A percentile compares a stretch with the other conserved stretches of the same genome.
These are phyloP conservation scores for Heliconius hermathena DNA, from an alignment of 1,140 invertebrate genomes.

Conservation along the genomic window DNA sequence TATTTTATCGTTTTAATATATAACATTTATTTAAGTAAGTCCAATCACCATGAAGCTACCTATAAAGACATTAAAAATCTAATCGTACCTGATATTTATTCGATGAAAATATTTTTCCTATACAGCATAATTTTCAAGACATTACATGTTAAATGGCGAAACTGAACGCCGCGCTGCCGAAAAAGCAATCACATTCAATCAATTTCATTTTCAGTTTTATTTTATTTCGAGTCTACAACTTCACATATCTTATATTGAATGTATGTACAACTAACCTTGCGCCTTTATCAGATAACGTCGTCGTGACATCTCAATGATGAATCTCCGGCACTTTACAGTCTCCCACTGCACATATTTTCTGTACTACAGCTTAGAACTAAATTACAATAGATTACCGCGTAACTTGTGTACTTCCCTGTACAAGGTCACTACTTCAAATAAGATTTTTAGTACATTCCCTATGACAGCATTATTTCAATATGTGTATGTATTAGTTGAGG, in stretches of 20 bases:
- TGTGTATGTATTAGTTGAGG: too few species aligned
- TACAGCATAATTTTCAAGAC: too few species aligned
- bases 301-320: slow-evolving; percentile 42
- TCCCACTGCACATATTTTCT: slow-evolving; percentile 17
- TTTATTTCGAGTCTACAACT: neutral
- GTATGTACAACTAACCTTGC: slow-evolving; percentile 38
- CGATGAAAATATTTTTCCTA: too few species aligned
- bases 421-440: slow-evolving; percentile 15
- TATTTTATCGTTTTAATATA: too few species aligned
- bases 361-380: slow-evolving; percentile 19
- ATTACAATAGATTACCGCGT: slow-evolving; percentile 6
- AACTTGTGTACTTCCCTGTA: neutral
- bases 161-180: too few species aligned
- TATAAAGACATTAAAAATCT: too few species aligned
- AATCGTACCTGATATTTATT: too few species aligned
- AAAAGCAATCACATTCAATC: neutral
- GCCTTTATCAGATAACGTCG: slow-evolving; percentile 48
- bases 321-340: slow-evolving; percentile 36
- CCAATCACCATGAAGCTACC: too few species aligned
- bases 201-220: neutral
- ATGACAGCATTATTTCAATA: neutral
- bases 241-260: neutral
- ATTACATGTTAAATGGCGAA: too few species aligned
- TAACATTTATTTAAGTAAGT: too few species aligned
- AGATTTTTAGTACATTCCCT: neutral